These are phyloP conservation scores for Holothuria glaberrima DNA, from an alignment of 35 echinoderm and acorn worm genomes.

Conservation along the genomic window DNA sequence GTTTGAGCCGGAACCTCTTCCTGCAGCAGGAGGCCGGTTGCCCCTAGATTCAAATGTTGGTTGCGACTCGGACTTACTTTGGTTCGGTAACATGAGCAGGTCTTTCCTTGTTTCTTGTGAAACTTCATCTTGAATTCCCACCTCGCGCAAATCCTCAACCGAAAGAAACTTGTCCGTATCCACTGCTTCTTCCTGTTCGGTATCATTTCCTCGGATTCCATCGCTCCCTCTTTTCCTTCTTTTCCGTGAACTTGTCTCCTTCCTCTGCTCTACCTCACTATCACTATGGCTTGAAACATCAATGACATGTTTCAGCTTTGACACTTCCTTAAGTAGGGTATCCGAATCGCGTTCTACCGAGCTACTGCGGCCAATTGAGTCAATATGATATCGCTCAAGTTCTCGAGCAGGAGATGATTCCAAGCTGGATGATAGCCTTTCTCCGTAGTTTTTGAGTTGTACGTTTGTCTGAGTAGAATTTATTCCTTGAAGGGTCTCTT, in stretches of 20 bases:
- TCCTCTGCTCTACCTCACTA: constrained; percentile 48
- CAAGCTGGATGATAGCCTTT: constrained; percentile 19
- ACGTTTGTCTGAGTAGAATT: background rate
- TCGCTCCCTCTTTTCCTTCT: constrained; percentile 24
- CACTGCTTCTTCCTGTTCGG: background rate
- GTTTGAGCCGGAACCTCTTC: constrained; percentile 42
- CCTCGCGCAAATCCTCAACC: constrained; percentile 51
- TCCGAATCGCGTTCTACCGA: constrained; percentile 29
- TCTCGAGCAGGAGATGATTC: constrained; percentile 40
- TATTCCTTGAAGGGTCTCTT: constrained; percentile 23
- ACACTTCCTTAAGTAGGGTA: background rate
- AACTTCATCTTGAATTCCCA: constrained; percentile 18
- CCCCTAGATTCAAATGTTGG: constrained; percentile 12
- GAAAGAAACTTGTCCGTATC: constrained; percentile 53
- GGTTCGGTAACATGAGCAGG: background rate
- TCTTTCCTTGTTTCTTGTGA: constrained; percentile 5
- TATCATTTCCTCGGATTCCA: background rate
- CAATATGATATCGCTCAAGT: background rate
- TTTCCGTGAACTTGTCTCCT: background rate
- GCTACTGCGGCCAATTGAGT: constrained; percentile 11
- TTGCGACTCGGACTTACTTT: background rate
- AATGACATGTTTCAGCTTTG: constrained; percentile 18
- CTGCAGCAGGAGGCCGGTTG: constrained; percentile 50
- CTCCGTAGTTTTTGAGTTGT: background rate
- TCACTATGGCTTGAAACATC: constrained; percentile 52